phyloP scores from a whole-genome alignment of 1,140 invertebrate species.

The Mesaphorura yosii region DNA sequence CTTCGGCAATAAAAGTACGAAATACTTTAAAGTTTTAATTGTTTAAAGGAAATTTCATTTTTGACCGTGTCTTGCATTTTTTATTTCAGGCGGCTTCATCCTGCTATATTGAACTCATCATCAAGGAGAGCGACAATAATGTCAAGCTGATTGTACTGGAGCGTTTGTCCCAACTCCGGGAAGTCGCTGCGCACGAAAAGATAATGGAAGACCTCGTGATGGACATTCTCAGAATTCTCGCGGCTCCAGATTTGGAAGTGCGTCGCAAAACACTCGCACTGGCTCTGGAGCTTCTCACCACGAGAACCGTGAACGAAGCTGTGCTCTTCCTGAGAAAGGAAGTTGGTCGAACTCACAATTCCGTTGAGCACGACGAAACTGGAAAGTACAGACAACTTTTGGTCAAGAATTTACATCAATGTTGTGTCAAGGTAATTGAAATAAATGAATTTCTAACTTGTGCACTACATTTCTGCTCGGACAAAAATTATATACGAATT shows the following conservation, averaged over 20 bases:
- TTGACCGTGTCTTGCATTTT: conserved; percentile 3
- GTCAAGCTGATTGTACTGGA: conserved; percentile 98
- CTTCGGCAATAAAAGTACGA: conserved; percentile 85
- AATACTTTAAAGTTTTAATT: neutral
- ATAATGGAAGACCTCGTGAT: conserved; percentile 95
- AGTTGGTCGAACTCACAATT: conserved; percentile 78
- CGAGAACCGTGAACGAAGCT: conserved; percentile 91
- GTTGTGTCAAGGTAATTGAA: conserved; percentile 65
- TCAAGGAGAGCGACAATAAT: conserved; percentile 99
- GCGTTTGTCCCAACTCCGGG: conserved; percentile 77
- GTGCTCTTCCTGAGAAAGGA: conserved; percentile 89
- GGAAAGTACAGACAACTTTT: conserved; percentile 91
- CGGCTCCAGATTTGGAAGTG: conserved; percentile 89
- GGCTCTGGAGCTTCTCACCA: conserved; percentile 84
- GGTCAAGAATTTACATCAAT: conserved; percentile 86
- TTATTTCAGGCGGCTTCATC: conserved; percentile 69
- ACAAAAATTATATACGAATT: too few species aligned
- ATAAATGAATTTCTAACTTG: neutral
- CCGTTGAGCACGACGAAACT: conserved; percentile 82
- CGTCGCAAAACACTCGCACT: conserved; percentile 74
- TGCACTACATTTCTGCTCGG: too few species aligned
- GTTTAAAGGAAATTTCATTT: too few species aligned
- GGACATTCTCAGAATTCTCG: conserved; percentile 90
- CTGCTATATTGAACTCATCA: conserved; percentile 96
- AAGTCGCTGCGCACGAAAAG: conserved; percentile 74